Percentiles rank a stretch among this genome's conserved stretches.
Evolutionary conservation across 1,140 invertebrate species (phyloP).

Genomic region (Drosophila dunni): DNA sequence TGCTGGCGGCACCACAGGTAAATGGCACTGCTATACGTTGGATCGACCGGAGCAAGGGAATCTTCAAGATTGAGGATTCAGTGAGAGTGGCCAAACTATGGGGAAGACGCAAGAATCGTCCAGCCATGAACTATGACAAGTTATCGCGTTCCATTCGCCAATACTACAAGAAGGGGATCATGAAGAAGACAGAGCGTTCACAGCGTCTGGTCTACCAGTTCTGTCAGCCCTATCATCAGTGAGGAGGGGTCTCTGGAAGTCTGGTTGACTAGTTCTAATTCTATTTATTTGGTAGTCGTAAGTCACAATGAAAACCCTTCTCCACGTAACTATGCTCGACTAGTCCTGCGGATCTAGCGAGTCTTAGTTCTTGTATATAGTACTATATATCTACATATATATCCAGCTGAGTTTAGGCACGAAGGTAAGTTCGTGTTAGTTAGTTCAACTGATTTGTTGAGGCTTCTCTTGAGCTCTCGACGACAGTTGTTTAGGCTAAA

Average conservation of each 20-base stretch:
- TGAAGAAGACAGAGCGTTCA: slow-evolving; percentile 99
- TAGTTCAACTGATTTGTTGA: slow-evolving; percentile 35
- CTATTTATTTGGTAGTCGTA: slow-evolving; percentile 68
- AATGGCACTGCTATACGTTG: slow-evolving; percentile 98
- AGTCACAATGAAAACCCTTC: slow-evolving; percentile 27
- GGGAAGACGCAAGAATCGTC: slow-evolving; percentile 98
- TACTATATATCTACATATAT: slow-evolving; percentile 16
- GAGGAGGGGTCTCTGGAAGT: slow-evolving; percentile 84
- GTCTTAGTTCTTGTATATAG: slow-evolving; percentile 64
- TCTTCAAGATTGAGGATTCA: slow-evolving; percentile 99
- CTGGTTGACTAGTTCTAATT: slow-evolving; percentile 49
- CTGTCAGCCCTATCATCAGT: slow-evolving; percentile 96
- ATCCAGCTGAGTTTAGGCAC: slow-evolving; percentile 54
- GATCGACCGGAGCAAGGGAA: slow-evolving; percentile 96
- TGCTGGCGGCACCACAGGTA: slow-evolving; percentile 93
- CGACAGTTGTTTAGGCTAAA: slow-evolving; percentile 59
- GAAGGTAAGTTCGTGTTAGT: slow-evolving; percentile 79
- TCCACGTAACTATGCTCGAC: slow-evolving; percentile 62
- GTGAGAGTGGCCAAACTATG: slow-evolving; percentile 97
- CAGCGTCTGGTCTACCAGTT: slow-evolving; percentile 99
- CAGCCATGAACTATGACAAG: slow-evolving; percentile 99
- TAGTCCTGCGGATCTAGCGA: slow-evolving; percentile 66
- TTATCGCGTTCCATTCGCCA: slow-evolving; percentile 98
- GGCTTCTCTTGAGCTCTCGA: slow-evolving; percentile 41
- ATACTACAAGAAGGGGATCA: slow-evolving; percentile 99